phyloP scores from a whole-genome alignment of 2,113 vertebrate species.

The Oncorhynchus gorbuscha region DNA sequence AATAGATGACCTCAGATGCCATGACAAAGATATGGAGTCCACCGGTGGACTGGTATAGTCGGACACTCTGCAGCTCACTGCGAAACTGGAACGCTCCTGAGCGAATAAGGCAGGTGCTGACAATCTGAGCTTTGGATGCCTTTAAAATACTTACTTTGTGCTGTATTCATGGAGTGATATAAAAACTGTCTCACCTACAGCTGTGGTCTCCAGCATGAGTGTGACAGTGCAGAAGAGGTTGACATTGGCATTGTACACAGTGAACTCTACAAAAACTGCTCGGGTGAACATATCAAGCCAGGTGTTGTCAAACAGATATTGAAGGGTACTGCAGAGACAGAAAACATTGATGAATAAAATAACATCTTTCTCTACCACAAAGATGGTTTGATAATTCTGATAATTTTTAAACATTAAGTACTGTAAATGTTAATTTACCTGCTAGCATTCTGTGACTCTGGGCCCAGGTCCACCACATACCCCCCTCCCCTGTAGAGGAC shows the following conservation, averaged over 20 bases:
- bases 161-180: neutral
- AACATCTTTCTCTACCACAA: neutral
- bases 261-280: slow-evolving; percentile 88
- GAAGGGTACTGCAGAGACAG: slow-evolving; percentile 74
- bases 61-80: slow-evolving; percentile 76
- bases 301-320: slow-evolving; percentile 77
- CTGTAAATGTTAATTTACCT: slow-evolving; percentile 63
- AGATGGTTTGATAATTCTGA: too few relatives aligned
- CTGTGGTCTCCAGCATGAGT: slow-evolving; percentile 83
- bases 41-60: slow-evolving; percentile 79
- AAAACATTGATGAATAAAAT: neutral
- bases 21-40: slow-evolving; percentile 83
- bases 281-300: slow-evolving; percentile 88
- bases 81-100: slow-evolving; percentile 83
- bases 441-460: slow-evolving; percentile 70
- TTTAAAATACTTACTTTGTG: neutral
- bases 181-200: slow-evolving; percentile 63
- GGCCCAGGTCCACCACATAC: slow-evolving; percentile 80
- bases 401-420: neutral
- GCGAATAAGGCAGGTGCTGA: neutral
- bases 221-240: slow-evolving; percentile 89
- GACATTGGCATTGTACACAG: slow-evolving; percentile 90
- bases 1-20: slow-evolving; percentile 81
- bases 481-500: slow-evolving; percentile 85
- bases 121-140: neutral